Evolutionary conservation across 2,888 invertebrate genomes (phyloP).

Genomic region (Cryptops parisi): DNA sequence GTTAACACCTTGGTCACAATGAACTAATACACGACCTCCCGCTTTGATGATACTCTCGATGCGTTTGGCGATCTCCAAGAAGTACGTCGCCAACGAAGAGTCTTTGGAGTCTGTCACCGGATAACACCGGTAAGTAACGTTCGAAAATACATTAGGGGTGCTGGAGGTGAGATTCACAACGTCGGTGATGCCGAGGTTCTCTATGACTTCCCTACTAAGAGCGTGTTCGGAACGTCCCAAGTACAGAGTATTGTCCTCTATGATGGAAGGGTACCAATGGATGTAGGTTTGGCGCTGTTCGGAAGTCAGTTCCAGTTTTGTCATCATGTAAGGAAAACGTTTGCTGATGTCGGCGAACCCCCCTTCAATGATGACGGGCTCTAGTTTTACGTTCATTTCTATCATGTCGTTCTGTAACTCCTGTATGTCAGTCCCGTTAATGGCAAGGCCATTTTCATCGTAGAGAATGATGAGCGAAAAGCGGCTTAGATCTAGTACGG

Average conservation of each 20-base stretch:
- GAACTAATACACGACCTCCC: slow-evolving; percentile 25
- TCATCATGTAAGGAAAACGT: slow-evolving; percentile 23
- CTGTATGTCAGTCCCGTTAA: slow-evolving; percentile 13
- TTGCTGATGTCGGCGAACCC: slow-evolving; percentile 22
- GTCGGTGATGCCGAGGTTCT: slow-evolving; percentile 25
- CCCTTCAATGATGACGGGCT: slow-evolving; percentile 23
- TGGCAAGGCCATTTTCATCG: slow-evolving; percentile 22
- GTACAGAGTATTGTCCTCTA: slow-evolving; percentile 25
- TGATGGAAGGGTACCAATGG: slow-evolving; percentile 26
- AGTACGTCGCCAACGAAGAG: slow-evolving; percentile 14
- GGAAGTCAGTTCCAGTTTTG: slow-evolving; percentile 15
- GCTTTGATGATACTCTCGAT: slow-evolving; percentile 22
- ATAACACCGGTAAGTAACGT: slow-evolving; percentile 22
- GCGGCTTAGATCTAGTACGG: slow-evolving; percentile 19
- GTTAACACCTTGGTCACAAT: slow-evolving; percentile 26
- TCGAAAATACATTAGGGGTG: slow-evolving; percentile 21
- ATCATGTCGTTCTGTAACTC: slow-evolving; percentile 15
- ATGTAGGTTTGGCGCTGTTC: slow-evolving; percentile 19
- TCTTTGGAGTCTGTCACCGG: slow-evolving; percentile 19
- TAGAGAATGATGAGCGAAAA: slow-evolving; percentile 26
- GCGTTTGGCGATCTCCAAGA: slow-evolving; percentile 21
- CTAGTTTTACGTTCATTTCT: slow-evolving; percentile 15
- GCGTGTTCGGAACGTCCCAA: slow-evolving; percentile 28
- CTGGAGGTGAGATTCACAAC: slow-evolving; percentile 24
- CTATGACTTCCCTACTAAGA: slow-evolving; percentile 22